Evolutionary conservation across 2,797 vertebrate species (phyloP).

Genomic region (Stomatorhinus walkeri): DNA sequence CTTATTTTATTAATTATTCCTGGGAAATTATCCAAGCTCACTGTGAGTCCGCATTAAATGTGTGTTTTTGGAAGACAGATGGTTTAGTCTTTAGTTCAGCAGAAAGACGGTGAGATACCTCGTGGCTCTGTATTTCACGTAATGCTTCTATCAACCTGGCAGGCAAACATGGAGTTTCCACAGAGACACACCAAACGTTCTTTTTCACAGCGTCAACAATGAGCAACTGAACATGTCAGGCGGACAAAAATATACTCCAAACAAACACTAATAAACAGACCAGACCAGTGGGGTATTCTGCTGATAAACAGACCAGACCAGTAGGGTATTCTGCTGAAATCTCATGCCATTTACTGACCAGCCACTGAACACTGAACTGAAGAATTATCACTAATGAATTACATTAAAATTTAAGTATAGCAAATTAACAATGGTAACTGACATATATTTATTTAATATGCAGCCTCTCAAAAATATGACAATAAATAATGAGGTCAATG

Average conservation of each 20-base stretch:
- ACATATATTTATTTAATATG: not conserved
- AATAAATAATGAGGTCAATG: not conserved
- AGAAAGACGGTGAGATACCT: not conserved
- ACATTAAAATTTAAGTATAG: not conserved
- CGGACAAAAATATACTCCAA: not conserved
- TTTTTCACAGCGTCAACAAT: not conserved
- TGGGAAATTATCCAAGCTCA: not conserved
- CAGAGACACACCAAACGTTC: not conserved
- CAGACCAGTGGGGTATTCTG: not conserved
- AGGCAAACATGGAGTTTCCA: not conserved
- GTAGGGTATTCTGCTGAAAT: not conserved
- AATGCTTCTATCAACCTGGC: not conserved
- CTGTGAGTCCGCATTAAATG: not conserved
- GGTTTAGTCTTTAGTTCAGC: slow-evolving; percentile 3
- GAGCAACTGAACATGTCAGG: not conserved
- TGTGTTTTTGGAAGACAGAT: not conserved
- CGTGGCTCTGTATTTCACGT: not conserved
- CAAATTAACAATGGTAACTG: not conserved
- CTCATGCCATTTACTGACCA: not conserved
- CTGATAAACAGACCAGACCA: not conserved
- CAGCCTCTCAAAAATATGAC: not conserved
- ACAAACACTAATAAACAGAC: not conserved
- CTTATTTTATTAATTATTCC: slow-evolving; percentile 11
- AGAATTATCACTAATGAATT: not conserved
- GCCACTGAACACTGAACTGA: not conserved